Evolutionary conservation across 1,140 invertebrate genomes (phyloP).

Genomic region (Archegozetes longisetosus): DNA sequence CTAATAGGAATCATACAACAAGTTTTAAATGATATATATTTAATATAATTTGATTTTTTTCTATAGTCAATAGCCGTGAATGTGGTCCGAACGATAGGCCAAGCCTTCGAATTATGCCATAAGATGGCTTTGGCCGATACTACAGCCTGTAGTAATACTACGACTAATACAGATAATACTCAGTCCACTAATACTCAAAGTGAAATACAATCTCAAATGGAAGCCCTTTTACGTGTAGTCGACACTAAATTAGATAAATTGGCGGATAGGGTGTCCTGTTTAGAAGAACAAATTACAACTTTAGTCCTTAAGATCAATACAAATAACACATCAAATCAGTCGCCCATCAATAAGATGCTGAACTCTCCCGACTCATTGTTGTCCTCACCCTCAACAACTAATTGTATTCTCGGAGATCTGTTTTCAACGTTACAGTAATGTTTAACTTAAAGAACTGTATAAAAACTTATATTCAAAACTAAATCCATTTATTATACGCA

Average conservation of each 20-base stretch:
- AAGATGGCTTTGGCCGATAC: not conserved
- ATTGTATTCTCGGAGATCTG: too few relatives aligned
- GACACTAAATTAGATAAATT: conserved; percentile 1
- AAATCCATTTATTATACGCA: too few relatives aligned
- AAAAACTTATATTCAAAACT: too few relatives aligned
- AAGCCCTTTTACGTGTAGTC: not conserved
- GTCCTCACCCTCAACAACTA: not conserved
- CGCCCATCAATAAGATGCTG: not conserved
- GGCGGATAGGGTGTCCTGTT: not conserved
- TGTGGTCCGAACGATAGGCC: conserved; percentile 90
- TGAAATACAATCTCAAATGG: not conserved
- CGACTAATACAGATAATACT: not conserved
- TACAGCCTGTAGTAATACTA: not conserved
- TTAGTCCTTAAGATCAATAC: not conserved
- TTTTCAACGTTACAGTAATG: too few relatives aligned
- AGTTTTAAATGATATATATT: too few relatives aligned
- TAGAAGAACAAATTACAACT: conserved; percentile 6
- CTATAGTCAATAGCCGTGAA: conserved; percentile 88
- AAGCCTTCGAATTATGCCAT: conserved; percentile 91
- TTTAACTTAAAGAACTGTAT: too few relatives aligned
- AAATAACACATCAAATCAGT: not conserved
- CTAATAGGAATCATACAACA: too few relatives aligned
- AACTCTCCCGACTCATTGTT: not conserved
- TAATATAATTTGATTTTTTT: conserved; percentile 5
- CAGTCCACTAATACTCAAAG: not conserved